These are phyloP conservation scores for Zaprionus camerounensis DNA, from an alignment of 1,140 invertebrate genomes.

Conservation along the genomic window DNA sequence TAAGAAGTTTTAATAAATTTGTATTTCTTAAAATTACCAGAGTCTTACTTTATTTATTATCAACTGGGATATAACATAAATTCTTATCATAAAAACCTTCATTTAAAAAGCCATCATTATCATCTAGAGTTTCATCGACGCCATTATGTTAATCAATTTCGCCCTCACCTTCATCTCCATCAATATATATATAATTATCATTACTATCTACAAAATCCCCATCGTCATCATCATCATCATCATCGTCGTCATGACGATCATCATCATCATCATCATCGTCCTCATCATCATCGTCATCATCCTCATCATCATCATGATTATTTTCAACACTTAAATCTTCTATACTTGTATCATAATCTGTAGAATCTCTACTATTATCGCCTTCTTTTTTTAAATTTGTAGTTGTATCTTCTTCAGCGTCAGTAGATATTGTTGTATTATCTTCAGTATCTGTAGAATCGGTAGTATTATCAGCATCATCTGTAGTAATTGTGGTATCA, in stretches of 20 bases:
- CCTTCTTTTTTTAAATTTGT: no score
- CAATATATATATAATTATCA: background rate
- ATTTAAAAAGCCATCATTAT: background rate
- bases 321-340: background rate
- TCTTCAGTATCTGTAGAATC: background rate
- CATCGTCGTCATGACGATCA: background rate
- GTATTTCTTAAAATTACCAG: background rate
- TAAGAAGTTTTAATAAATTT: background rate
- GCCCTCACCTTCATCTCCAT: background rate
- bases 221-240: background rate
- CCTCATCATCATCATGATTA: background rate
- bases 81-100: no score
- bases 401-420: background rate
- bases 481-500: background rate
- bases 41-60: background rate
- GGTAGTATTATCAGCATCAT: background rate
- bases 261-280: background rate
- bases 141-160: background rate
- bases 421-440: background rate
- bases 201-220: background rate
- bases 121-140: background rate
- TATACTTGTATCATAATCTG: background rate
- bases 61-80: background rate
- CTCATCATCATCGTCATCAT: background rate
- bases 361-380: background rate